phyloP scores from a whole-genome alignment of 2,888 invertebrate genomes.

The Hirtodrosophila alboralis region DNA sequence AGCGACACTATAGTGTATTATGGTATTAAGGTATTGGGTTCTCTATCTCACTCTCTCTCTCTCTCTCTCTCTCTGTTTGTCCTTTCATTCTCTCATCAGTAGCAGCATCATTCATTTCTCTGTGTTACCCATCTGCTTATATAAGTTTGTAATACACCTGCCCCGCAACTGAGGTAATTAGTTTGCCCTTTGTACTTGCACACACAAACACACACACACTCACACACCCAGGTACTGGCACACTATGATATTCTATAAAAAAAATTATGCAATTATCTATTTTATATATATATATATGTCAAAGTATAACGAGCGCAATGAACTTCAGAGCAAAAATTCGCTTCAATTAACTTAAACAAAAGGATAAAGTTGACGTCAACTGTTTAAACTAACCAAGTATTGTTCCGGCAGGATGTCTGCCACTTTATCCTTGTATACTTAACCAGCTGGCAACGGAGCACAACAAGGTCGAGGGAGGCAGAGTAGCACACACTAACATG shows the following conservation, averaged over 20 bases:
- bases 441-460: not conserved
- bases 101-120: conserved; percentile 14
- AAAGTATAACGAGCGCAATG: conserved; percentile 25
- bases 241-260: conserved; percentile 13
- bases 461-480: not conserved
- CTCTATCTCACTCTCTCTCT: conserved; percentile 2
- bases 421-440: conserved; percentile 17
- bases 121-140: conserved; percentile 8
- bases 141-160: conserved; percentile 12
- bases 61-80: conserved; percentile 5
- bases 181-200: conserved; percentile 25
- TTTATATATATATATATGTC: conserved; percentile 57
- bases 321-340: conserved; percentile 33
- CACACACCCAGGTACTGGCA: conserved; percentile 9
- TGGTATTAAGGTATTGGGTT: conserved; percentile 25
- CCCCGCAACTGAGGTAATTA: conserved; percentile 40
- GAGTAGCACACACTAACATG: conserved; percentile 34
- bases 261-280: conserved; percentile 47
- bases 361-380: conserved; percentile 43
- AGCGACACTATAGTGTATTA: conserved; percentile 53
- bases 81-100: conserved; percentile 27
- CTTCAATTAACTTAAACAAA: conserved; percentile 54
- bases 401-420: conserved; percentile 3
- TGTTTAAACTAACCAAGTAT: conserved; percentile 26
- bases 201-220: not conserved